Conservation (phyloP, 2,113 vertebrate genomes). For the Peromyscus californicus region DNA sequence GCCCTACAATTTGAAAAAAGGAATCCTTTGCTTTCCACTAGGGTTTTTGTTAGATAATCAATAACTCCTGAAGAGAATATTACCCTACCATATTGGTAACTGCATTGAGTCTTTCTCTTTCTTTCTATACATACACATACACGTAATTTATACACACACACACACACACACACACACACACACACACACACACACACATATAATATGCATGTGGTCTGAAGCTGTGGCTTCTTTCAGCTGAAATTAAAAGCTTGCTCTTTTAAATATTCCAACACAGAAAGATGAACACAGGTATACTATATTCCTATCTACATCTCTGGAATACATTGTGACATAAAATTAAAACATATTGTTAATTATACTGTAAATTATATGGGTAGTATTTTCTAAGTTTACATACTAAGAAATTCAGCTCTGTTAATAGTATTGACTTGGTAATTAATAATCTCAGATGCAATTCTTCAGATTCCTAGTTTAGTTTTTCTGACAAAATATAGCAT, state of each 20-base stretch:
- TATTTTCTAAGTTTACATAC: conserved; percentile 8
- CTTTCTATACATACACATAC: background rate
- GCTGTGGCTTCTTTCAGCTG: background rate
- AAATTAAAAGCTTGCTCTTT: background rate
- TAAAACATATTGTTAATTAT: background rate
- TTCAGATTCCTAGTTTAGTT: background rate
- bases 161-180: background rate
- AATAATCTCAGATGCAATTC: background rate
- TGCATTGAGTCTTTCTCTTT: background rate
- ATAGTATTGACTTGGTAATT: background rate
- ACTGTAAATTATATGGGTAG: background rate
- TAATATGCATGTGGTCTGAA: background rate
- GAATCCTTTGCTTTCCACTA: background rate
- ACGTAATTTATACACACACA: background rate
- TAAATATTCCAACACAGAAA: background rate
- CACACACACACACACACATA: background rate
- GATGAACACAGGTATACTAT: background rate
- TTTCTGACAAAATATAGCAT: background rate
- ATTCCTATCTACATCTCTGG: background rate
- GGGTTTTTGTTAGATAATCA: background rate
- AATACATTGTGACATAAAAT: background rate
- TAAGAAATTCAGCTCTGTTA: background rate
- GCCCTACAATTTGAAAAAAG: background rate
- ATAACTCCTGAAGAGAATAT: background rate
- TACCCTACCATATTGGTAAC: background rate